Evolutionary conservation across 2,888 invertebrate genomes (phyloP).

Genomic region (Junonia oenone): DNA sequence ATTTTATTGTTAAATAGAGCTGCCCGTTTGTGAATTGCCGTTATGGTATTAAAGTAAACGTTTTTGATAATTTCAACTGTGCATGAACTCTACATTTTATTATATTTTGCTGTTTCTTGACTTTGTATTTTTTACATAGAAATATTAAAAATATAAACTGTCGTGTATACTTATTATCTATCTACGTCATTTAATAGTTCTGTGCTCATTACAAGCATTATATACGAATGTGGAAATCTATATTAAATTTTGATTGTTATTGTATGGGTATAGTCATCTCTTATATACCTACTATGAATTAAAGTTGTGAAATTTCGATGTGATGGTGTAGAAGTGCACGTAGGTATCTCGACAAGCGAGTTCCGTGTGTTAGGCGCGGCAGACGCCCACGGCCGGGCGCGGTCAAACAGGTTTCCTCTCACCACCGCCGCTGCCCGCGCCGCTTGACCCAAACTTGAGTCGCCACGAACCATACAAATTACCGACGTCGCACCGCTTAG

Average conservation of each 20-base stretch:
- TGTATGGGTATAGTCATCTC: neutral
- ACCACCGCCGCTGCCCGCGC: slow-evolving; percentile 36
- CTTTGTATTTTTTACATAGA: neutral
- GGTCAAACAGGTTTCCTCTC: slow-evolving; percentile 72
- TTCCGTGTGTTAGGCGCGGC: slow-evolving; percentile 39
- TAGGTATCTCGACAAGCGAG: slow-evolving; percentile 23
- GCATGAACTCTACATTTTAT: no score
- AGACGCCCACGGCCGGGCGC: slow-evolving; percentile 50
- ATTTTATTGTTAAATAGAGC: neutral
- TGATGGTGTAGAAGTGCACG: slow-evolving; percentile 19
- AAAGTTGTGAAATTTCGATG: slow-evolving; percentile 17
- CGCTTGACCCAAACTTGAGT: slow-evolving; percentile 33
- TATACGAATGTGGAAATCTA: neutral
- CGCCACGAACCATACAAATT: slow-evolving; percentile 27
- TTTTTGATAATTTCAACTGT: no score
- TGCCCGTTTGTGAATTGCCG: neutral
- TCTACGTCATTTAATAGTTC: neutral
- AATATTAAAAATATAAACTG: neutral
- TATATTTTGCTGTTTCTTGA: neutral
- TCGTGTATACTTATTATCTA: neutral
- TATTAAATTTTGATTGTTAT: neutral
- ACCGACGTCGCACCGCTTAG: neutral
- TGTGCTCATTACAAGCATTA: neutral
- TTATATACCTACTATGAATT: neutral
- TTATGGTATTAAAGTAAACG: neutral